Evolutionary conservation across 1,140 invertebrate species (phyloP), one percentile per base, ranked within the genome.

Genomic region (Ips typographus): DNA sequence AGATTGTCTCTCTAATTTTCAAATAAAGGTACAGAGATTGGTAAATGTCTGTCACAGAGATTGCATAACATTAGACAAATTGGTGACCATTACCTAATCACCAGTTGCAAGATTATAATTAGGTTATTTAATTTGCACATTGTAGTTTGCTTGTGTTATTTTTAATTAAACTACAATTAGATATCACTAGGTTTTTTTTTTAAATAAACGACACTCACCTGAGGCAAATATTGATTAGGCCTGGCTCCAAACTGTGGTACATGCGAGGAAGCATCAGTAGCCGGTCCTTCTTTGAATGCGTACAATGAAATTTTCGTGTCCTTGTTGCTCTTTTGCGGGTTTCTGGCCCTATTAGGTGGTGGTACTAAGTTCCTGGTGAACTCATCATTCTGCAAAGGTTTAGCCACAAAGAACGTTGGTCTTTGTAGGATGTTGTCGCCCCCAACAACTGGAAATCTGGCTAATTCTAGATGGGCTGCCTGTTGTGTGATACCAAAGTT

Each of bases 331-430:
- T 76, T 77, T 68, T 69, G 61, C 22, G 72, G 65, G 6, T 67
- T 56, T 22, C 65, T 61, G 36, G 8, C 4, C 36, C 71, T 72
- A n/a, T 65, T 58, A 2, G 55, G 73, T 55, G 77, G 74, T 4
- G 77, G 75, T 49, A 76, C 72, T 37, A 78, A 69, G 68, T 78
- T 77, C 66, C 76, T 76, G 6, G 72, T 74, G 51, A 71, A 79
- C 22, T 78, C 77, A 52, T 78, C 77, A 49, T 74, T 72, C 64
- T 77, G 73, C 4, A 59, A 2, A 5, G 69, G 69, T 38, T 71
- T 65, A 0, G 69, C 63, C 2, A 71, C 49, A 39, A 71, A 65
- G 40, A 44, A 71, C 6, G 64, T 51, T 1, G 69, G 68, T 61
- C 68, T 61, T 73, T 73, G 70, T 40, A 70, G 63, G 6, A 64